These are phyloP conservation scores for Struthidea cinerea DNA, from an alignment of 2,113 vertebrate species.

Conservation along the genomic window DNA sequence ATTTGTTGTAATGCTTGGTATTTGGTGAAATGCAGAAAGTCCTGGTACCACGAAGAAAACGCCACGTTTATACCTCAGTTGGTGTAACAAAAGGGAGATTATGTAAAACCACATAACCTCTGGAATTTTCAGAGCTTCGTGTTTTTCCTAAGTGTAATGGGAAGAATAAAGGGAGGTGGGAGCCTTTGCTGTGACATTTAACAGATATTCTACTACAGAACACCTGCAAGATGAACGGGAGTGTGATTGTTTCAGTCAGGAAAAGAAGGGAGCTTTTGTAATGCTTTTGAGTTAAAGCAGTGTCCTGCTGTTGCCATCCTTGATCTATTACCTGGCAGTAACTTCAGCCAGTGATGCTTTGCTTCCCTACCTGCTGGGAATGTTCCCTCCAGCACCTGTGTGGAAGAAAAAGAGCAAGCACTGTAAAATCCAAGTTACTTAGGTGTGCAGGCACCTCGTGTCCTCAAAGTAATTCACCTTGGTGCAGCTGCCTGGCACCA, in stretches of 20 bases:
- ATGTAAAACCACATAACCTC: not conserved
- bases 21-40: not conserved
- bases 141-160: not conserved
- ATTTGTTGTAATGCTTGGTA: not conserved
- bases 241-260: not conserved
- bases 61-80: rapidly evolving
- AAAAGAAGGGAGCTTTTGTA: not conserved
- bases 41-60: not conserved
- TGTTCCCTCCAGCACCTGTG: not conserved
- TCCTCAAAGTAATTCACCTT: not conserved
- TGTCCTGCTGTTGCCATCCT: not conserved
- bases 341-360: not conserved
- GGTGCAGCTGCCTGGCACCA: not conserved
- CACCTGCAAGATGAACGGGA: not conserved
- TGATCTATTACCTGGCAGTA: not conserved
- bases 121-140: not conserved
- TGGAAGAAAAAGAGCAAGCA: not conserved
- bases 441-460: not conserved
- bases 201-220: not conserved
- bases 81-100: not conserved
- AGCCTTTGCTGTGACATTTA: not conserved
- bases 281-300: not conserved
- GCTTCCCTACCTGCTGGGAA: not conserved
- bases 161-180: not conserved
- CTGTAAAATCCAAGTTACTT: not conserved